Conservation (phyloP, 2,888 invertebrate species). For the Myopa testacea region DNA sequence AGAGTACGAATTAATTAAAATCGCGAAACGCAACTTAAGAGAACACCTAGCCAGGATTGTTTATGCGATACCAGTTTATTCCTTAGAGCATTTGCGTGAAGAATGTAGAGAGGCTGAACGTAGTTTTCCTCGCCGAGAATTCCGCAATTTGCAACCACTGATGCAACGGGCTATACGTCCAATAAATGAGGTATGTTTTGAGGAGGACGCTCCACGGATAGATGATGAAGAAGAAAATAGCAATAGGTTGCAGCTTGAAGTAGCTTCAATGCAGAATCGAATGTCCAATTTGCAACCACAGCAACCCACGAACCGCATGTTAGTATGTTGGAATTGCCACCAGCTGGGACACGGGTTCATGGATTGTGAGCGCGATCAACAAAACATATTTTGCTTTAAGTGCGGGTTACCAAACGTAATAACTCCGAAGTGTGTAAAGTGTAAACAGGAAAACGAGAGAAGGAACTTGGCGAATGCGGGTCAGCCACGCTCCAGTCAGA, state of each 20-base stretch:
- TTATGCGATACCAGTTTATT: conserved; percentile 2
- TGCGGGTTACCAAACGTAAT: background rate
- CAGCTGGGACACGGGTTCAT: background rate
- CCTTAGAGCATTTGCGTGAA: conserved; percentile 13
- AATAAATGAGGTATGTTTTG: background rate
- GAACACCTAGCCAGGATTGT: conserved; percentile 22
- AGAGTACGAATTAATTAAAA: conserved; percentile 20
- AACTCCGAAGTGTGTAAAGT: background rate
- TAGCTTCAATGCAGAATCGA: too few relatives aligned
- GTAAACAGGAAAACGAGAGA: background rate
- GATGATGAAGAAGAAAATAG: background rate
- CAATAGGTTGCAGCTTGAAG: background rate
- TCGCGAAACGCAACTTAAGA: conserved; percentile 19
- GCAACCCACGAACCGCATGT: background rate
- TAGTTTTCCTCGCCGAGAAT: background rate
- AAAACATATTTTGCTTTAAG: background rate
- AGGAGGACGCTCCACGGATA: background rate
- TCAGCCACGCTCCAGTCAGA: background rate
- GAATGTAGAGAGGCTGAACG: conserved; percentile 15
- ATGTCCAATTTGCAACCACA: background rate
- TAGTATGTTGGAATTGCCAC: background rate
- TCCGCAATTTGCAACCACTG: background rate
- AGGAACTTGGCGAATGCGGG: background rate
- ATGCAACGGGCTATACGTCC: background rate
- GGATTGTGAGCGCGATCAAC: background rate